Conservation (phyloP, 2,113 vertebrate genomes). For the Anser brachyrhynchus region DNA sequence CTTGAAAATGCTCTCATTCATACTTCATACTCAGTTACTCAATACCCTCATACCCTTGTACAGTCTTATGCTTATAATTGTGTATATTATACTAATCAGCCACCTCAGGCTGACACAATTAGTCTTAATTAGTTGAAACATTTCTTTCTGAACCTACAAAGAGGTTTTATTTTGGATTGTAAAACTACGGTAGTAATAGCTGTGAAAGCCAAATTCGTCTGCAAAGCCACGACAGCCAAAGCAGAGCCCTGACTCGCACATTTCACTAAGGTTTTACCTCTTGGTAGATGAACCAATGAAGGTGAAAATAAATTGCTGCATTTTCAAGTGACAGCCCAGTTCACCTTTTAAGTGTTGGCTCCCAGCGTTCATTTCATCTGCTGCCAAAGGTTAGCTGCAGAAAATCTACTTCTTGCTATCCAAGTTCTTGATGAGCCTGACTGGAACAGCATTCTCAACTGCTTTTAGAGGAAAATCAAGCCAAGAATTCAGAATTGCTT, state of each 20-base stretch:
- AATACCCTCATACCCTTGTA: neutral
- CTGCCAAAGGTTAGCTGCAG: conserved; percentile 4
- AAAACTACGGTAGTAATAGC: neutral
- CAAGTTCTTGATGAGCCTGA: neutral
- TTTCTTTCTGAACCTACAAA: conserved; percentile 46
- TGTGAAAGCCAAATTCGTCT: neutral
- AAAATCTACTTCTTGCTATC: neutral
- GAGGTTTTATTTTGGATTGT: conserved; percentile 42
- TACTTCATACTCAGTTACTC: conserved; percentile 7
- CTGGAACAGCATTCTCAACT: neutral
- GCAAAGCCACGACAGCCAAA: neutral
- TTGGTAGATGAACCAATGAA: neutral
- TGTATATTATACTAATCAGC: conserved; percentile 25
- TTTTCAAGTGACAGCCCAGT: neutral
- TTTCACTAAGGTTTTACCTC: neutral
- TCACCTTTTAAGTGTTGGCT: neutral
- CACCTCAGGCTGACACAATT: conserved; percentile 38
- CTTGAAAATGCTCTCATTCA: neutral
- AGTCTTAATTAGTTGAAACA: conserved; percentile 47
- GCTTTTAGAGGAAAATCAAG: neutral
- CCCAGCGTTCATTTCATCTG: neutral
- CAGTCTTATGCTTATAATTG: conserved; percentile 5
- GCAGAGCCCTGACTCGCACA: neutral
- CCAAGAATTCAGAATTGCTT: neutral
- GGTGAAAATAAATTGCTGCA: neutral